Evolutionary conservation across 2,797 vertebrate genomes (phyloP).

Genomic region (Dermochelys coriacea): DNA sequence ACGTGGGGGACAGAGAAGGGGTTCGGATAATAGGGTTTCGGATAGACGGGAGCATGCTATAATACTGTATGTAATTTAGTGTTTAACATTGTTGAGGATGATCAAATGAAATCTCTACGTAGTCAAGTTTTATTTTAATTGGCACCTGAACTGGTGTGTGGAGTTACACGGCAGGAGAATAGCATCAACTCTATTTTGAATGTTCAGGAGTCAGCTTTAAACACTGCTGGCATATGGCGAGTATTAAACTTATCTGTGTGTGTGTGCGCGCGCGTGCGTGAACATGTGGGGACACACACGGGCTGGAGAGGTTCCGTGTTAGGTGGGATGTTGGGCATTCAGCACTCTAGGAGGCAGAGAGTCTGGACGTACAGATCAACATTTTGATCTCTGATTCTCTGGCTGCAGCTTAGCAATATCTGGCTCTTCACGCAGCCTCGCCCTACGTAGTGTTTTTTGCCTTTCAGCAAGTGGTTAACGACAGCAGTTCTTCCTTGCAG

Average conservation of each 20-base stretch:
- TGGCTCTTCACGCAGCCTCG: neutral
- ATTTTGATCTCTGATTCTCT: neutral
- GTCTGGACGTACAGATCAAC: fast-evolving
- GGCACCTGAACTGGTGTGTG: fast-evolving
- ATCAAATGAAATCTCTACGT: neutral
- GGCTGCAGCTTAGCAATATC: neutral
- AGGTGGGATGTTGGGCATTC: neutral
- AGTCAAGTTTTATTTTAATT: neutral
- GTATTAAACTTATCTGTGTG: fast-evolving
- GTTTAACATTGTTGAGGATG: neutral
- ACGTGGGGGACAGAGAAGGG: too few species aligned
- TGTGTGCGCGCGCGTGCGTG: too few species aligned
- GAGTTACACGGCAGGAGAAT: neutral
- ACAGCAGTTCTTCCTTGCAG: neutral
- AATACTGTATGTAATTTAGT: neutral
- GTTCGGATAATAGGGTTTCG: too few species aligned
- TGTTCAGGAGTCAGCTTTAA: neutral
- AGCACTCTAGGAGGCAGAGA: neutral
- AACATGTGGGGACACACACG: neutral
- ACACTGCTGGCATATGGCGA: neutral
- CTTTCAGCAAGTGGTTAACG: neutral
- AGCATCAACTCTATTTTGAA: neutral
- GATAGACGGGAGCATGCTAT: neutral
- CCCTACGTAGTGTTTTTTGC: fast-evolving
- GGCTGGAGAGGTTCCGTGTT: neutral